phyloP scores from a whole-genome alignment of 2,113 vertebrate species.

The Seriola dumerili region DNA sequence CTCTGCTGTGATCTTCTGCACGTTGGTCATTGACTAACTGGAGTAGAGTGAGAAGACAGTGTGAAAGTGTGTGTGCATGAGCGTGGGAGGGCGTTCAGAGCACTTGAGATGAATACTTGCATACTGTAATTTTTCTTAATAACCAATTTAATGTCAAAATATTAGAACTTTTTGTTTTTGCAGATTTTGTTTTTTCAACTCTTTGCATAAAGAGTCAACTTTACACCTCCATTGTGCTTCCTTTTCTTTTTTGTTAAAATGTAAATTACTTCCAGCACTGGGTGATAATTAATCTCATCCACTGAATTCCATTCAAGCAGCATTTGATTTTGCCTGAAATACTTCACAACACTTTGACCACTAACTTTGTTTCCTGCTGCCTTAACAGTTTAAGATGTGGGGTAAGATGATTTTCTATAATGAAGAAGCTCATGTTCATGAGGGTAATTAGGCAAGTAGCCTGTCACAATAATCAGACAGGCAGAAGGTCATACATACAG shows the following conservation, averaged over 20 bases:
- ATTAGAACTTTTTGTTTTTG: no score
- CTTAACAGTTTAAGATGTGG: not conserved
- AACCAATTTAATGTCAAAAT: not conserved
- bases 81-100: conserved; percentile 43
- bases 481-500: conserved; percentile 46
- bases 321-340: not conserved
- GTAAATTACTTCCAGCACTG: not conserved
- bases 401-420: not conserved
- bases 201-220: not conserved
- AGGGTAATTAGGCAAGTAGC: conserved; percentile 2
- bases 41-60: conserved; percentile 39
- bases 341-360: not conserved
- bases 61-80: not conserved
- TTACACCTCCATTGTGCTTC: not conserved
- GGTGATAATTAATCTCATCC: not conserved
- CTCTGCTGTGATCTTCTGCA: conserved; percentile 29
- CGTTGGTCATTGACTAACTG: conserved; percentile 40
- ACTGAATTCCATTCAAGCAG: conserved; percentile 2
- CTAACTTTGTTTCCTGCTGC: not conserved
- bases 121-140: not conserved
- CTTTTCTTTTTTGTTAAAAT: not conserved
- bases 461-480: conserved; percentile 24
- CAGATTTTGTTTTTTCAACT: no score
- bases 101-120: not conserved
- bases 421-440: conserved; percentile 7